Evolutionary conservation across 1,140 invertebrate genomes (phyloP), one percentile per base, ranked within the genome.

Genomic region (Temnothorax nylanderi): DNA sequence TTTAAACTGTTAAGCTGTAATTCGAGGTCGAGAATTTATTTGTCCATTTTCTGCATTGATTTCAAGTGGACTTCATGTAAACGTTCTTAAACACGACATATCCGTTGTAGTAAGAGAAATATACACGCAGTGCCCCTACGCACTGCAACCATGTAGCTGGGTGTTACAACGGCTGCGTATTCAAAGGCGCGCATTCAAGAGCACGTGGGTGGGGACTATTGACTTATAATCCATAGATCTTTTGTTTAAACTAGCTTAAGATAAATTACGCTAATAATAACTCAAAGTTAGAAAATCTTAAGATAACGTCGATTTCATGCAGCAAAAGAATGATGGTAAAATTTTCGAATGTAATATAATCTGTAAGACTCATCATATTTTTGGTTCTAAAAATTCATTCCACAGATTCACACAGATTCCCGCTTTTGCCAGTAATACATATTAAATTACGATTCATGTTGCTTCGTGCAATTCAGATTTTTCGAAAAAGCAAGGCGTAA

Each of bases 51-150:
- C 26, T n/a, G 44, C 13, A 49, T 47, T 8, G 8, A 58, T 34
- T 56, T 58, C 13, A 72, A 58, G 3, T 34, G 18, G 5, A 54
- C 5, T 37, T 54, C 21, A 51, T 44, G 13, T 5, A 13, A 18
- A 26, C 10, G 3, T 51, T 71, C 16, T 47, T 21, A 67, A 47
- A 18, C 0, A 4, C 13, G 10, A 41, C 26, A n/a, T 13, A 26
- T 32, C 3, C 5, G 13, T 6, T 18, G 13, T 8, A 71, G 34
- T 64, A 21, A 54, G 58, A 75, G 60, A 88, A 51, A 44, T 8
- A 41, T 51, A 32, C 4, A 51, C 67, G 71, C 26, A 26, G 26
- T 1, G 26, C 90, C 64, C 91, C 91, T 91, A 58, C n/a, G 0
- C 49, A 76, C 65, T 34, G 86, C 85, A 91, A 91, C 87, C 84